Base-by-base conservation (phyloP, 2,797 vertebrate species). In the Cirrhinus molitorella region DNA sequence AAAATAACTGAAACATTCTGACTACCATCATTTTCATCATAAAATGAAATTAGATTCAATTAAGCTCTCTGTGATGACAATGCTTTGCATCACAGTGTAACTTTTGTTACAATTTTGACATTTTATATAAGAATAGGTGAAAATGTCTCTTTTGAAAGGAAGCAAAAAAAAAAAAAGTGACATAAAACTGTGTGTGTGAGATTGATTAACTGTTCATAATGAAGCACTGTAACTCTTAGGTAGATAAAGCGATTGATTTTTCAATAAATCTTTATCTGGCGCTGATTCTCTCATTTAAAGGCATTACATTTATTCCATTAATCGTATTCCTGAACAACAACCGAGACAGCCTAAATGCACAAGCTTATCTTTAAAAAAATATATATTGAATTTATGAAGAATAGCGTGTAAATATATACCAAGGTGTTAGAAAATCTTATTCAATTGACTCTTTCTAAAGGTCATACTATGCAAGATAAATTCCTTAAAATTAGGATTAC, bases 231-330 rank as follows among this genome's bases (percentile, higher is more conserved):
- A 94, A 95, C 94, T 95, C 95, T 96, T 94, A 96, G 92, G 84
- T 94, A 95, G 96, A 96, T 96, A 96, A 97, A 96, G 94, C 89
- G 93, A 98, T 97, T 95, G 96, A 97, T 96, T 96, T 95, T 95
- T 95, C 94, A 94, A 93, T 97, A 96, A 96, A 96, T 97, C 95
- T 92, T 88, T 91, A 89, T 89, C 94, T 91, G 92, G 86, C 81
- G 88, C 89, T 89, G 91, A 95, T 94, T 90, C 92, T 88, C 80
- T 94, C 84, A 79, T 90, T 90, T 81, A 88, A 87, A 91, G 88
- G 92, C 89, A 94, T 90, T 95, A 93, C 93, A 96, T 96, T 94
- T 91, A 89, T 91, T 93, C 90, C 83, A 93, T 93, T 88, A 89
- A 47, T 87, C 80, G 45, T 81, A 73, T 28, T 47, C 47, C 49